Conservation (phyloP, 1,140 invertebrate species). For the Drosophila insularis region DNA sequence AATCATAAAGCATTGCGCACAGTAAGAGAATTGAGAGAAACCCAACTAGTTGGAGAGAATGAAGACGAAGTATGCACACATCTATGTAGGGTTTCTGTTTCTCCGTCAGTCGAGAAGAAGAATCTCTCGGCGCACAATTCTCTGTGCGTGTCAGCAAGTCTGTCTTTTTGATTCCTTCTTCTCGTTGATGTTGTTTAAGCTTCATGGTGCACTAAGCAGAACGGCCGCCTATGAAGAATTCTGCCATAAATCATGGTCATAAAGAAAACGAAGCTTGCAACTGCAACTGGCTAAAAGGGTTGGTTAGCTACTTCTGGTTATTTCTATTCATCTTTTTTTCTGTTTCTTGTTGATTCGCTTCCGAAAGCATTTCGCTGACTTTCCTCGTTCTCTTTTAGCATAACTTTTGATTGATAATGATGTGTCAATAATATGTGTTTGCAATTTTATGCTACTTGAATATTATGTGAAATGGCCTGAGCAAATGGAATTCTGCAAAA, state of each 20-base stretch:
- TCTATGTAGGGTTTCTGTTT: background rate
- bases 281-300: background rate
- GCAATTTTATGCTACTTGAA: constrained; percentile 70
- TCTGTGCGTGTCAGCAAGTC: constrained; percentile 60
- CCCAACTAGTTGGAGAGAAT: background rate
- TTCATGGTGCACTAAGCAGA: constrained; percentile 64
- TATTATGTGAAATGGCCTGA: constrained; percentile 50
- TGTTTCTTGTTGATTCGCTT: constrained; percentile 20
- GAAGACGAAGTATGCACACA: background rate
- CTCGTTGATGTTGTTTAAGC: constrained; percentile 65
- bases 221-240: constrained; percentile 80
- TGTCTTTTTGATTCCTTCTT: constrained; percentile 40
- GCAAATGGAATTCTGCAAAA: constrained; percentile 24
- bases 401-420: constrained; percentile 75
- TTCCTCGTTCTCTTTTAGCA: constrained; percentile 26
- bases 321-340: background rate
- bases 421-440: constrained; percentile 79
- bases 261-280: constrained; percentile 59
- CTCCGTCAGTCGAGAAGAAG: background rate
- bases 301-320: constrained; percentile 5
- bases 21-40: constrained; percentile 1
- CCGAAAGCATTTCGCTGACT: constrained; percentile 54
- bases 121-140: constrained; percentile 25
- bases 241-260: constrained; percentile 76
- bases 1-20: constrained; percentile 58